Percentiles rank a stretch among this genome's conserved stretches.
Conservation (phyloP, 2,888 invertebrate species). For the Polyploca ridens region DNA sequence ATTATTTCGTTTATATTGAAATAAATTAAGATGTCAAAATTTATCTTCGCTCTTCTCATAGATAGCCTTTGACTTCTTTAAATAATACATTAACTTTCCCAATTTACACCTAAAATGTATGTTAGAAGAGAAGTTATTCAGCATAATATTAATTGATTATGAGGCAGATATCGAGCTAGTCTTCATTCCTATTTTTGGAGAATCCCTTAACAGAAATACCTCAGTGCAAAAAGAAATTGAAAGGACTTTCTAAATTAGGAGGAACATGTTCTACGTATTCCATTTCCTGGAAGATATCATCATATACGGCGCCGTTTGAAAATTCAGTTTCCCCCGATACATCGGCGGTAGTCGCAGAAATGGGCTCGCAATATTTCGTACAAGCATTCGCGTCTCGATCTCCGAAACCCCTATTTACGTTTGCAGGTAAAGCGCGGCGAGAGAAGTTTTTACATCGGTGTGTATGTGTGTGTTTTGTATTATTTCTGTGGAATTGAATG, state of each 20-base stretch:
- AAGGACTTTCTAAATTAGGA: slow-evolving; percentile 9
- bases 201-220: neutral
- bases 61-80: slow-evolving; percentile 5
- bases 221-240: neutral
- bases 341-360: slow-evolving; percentile 41
- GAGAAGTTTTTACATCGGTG: slow-evolving; percentile 57
- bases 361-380: slow-evolving; percentile 60
- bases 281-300: slow-evolving; percentile 28
- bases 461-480: slow-evolving; percentile 50
- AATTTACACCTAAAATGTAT: neutral
- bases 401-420: slow-evolving; percentile 71
- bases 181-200: neutral
- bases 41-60: neutral
- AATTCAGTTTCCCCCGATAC: slow-evolving; percentile 31
- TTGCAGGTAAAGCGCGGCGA: slow-evolving; percentile 68
- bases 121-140: too few species aligned
- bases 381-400: slow-evolving; percentile 57
- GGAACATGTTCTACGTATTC: slow-evolving; percentile 22
- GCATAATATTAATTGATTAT: too few species aligned
- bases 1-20: neutral
- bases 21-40: slow-evolving; percentile 2
- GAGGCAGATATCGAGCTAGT: too few species aligned
- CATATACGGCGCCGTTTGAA: slow-evolving; percentile 26
- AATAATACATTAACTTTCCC: slow-evolving; percentile 6
- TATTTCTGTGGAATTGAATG: slow-evolving; percentile 68